Conservation (phyloP, 2,797 vertebrate genomes). For the Stomatorhinus walkeri region DNA sequence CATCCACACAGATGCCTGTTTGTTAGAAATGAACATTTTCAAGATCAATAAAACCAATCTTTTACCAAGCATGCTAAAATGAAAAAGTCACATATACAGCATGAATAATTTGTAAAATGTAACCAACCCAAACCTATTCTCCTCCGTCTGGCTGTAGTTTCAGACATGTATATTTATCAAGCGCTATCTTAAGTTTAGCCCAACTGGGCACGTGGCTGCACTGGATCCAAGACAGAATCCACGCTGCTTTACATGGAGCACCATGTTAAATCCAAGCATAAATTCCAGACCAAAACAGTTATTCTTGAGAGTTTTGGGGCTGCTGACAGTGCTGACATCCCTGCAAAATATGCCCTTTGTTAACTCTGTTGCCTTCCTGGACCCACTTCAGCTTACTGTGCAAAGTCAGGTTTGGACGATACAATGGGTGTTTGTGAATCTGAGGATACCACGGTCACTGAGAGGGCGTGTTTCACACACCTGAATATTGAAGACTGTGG, state of each 20-base stretch:
- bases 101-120: not conserved
- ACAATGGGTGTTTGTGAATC: not conserved
- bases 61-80: constrained; percentile 20
- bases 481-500: constrained; percentile 69
- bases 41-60: constrained; percentile 19
- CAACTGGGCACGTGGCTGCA: not conserved
- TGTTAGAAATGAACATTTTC: not conserved
- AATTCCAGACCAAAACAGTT: not conserved
- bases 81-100: not conserved
- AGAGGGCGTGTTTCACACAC: constrained; percentile 43
- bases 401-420: not conserved
- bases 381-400: not conserved
- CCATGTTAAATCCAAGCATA: not conserved
- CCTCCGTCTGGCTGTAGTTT: not conserved
- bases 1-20: not conserved
- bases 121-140: not conserved
- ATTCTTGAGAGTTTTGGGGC: not conserved
- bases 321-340: not conserved
- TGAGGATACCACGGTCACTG: not conserved
- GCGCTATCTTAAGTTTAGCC: not conserved
- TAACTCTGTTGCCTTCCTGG: not conserved
- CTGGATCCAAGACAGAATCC: not conserved
- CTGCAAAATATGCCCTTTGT: not conserved
- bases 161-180: constrained; percentile 1
- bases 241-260: not conserved